Base-by-base conservation (phyloP, 2,113 vertebrate genomes). In the Corythornis cristatus region DNA sequence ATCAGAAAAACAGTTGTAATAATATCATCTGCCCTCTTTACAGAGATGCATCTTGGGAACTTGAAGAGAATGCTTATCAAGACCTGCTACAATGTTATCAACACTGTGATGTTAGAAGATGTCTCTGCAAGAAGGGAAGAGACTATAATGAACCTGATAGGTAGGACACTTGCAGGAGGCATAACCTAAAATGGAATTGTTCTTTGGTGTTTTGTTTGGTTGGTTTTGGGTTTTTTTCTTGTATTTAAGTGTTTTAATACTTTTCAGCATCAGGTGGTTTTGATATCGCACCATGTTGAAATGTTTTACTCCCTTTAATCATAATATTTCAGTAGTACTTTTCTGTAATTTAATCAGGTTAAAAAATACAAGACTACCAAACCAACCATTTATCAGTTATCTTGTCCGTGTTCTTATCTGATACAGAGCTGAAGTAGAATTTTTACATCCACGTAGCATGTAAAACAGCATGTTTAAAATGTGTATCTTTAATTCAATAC, bases 21-120 rank as follows among this genome's bases (percentile, higher is more conserved):
- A 84, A 82, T 17, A 58, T 61, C 29, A 76, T 88, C 68, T 94
- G 46, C 9, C 6, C 95, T 90, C 5, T 89, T 93, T 96, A 80
- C 91, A 99, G 99, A 97, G 99, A 99, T 98, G 99, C 99, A 2
- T 99, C 99, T 28, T 99, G 99, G 99, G 99, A 99, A 97, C 96
- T 99, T 96, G 99, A 99, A 94, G 98, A 99, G 73, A 99, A 99
- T 73, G 99, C 99, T 2, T 99, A 98, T 94, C 97, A 98, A 56
- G 99, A 99, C 3, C 98, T 99, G 91, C 91, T 99, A 91, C 98
- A 98, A 28, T 98, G 98, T 85, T 98, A 99, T 51, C 96, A 97
- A 61, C 98, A 86, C 75, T 99, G 99, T 89, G 99, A 99, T 65
- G 96, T 98, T 46, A 93, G 71, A 75, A 97, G 91, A 85, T 99